Evolutionary conservation across 2,888 invertebrate species (phyloP), one percentile per base, ranked within the genome.

Genomic region (Chirona hameri): DNA sequence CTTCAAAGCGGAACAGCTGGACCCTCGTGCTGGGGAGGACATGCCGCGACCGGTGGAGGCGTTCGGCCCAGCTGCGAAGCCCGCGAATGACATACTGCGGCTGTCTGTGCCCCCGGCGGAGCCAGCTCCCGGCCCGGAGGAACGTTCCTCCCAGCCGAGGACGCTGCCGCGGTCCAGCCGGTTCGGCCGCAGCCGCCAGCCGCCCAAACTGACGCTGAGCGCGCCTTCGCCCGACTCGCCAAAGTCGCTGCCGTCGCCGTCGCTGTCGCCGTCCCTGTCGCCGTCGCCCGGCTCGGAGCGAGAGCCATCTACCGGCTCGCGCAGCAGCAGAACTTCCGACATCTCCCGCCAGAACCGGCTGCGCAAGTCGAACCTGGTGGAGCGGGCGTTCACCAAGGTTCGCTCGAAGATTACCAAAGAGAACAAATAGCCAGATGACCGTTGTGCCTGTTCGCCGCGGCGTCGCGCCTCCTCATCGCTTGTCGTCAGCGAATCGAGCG

Each of bases 291-390:
- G 72, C 72, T 15, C 15, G 31, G 31, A 31, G 18, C 29, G 31
- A 29, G 18, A 3, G 76, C 39, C 76, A 46, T 76, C 76, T 76
- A 46, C 21, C 24, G 46, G 46, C 46, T 10, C 39, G 14, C 18
- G 76, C 9, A 9, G 14, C 39, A 46, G 76, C 24, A 76, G 31
- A 76, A 39, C 39, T 76, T 76, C 76, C 24, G 46, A 46, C 24
- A 21, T 76, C 1, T 46, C 46, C 10, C 76, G 76, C 76, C 76
- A 76, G 76, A 76, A 46, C 46, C 39, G 24, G 21, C 24, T 46
- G 46, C 76, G 76, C 24, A 76, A 76, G 76, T 76, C 76, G 18
- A 76, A 76, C 76, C 12, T 76, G 39, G 76, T 76, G 24, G 76
- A 31, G 12, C 76, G 76, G 21, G 76, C 76, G 15, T 1, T 76